Conservation (phyloP, 1,140 invertebrate species). For the Heliconius nattereri region DNA sequence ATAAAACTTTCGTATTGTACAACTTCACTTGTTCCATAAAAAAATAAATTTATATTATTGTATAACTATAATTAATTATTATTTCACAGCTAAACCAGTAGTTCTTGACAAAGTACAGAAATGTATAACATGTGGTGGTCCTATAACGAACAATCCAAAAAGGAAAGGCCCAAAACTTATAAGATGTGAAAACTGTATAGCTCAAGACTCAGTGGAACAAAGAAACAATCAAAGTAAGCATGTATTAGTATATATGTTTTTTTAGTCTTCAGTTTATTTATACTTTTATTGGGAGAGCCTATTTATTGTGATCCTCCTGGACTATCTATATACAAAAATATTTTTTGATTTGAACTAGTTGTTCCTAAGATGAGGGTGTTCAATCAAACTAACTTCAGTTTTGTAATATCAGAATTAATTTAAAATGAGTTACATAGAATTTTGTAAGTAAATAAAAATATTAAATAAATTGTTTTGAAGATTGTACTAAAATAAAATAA, state of each 20-base stretch:
- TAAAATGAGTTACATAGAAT: too few relatives aligned
- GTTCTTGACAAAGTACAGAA: constrained; percentile 76
- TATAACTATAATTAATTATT: neutral
- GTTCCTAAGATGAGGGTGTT: too few relatives aligned
- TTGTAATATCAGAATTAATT: too few relatives aligned
- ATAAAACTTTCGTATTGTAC: too few relatives aligned
- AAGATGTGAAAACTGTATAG: constrained; percentile 82
- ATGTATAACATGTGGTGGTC: constrained; percentile 82
- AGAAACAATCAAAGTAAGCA: constrained; percentile 69
- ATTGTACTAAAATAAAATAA: too few relatives aligned
- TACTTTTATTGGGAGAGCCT: neutral
- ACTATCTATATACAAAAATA: too few relatives aligned
- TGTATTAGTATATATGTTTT: neutral
- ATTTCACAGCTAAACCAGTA: constrained; percentile 68
- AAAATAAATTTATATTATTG: neutral
- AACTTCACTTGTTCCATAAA: neutral
- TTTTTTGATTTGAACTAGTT: too few relatives aligned
- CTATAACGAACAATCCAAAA: constrained; percentile 81
- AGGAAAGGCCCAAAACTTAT: constrained; percentile 83
- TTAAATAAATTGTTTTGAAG: too few relatives aligned
- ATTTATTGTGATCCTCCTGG: too few relatives aligned
- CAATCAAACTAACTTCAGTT: too few relatives aligned
- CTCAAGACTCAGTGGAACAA: constrained; percentile 79
- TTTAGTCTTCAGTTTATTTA: neutral
- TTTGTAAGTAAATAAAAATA: too few relatives aligned